Evolutionary conservation across 2,797 vertebrate genomes (phyloP).

Genomic region (Micrastur ruficollis): DNA sequence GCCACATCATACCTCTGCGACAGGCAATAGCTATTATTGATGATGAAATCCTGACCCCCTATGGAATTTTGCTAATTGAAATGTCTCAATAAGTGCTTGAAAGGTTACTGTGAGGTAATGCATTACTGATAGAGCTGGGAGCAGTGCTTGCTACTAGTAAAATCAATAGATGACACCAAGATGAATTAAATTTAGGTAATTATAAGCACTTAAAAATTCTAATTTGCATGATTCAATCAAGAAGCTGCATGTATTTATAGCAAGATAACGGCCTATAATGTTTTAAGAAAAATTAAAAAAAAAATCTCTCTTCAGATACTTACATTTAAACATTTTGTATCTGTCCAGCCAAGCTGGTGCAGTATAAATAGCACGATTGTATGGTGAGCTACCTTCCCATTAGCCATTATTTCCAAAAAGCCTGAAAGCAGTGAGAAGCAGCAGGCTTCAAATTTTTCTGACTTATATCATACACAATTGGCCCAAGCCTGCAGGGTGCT

Average conservation of each 20-base stretch:
- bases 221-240: slow-evolving; percentile 45
- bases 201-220: slow-evolving; percentile 11
- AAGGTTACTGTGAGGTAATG: not conserved
- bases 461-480: not conserved
- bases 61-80: not conserved
- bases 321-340: not conserved
- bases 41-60: not conserved
- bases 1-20: not conserved
- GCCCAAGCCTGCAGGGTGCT: not conserved
- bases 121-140: not conserved
- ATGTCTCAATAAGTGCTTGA: not conserved
- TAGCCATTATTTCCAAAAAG: slow-evolving; percentile 34
- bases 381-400: not conserved
- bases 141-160: not conserved
- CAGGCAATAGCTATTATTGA: not conserved
- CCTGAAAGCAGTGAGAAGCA: slow-evolving; percentile 9
- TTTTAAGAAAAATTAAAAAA: not conserved
- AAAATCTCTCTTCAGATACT: not conserved
- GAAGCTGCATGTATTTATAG: slow-evolving; percentile 6
- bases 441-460: slow-evolving; percentile 27
- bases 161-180: slow-evolving; percentile 25
- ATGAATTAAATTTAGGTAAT: slow-evolving; percentile 34
- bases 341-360: not conserved
- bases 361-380: not conserved
- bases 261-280: not conserved